Conservation (phyloP, 92 coral and sea anemone genomes). For the Galaxea fascicularis region DNA sequence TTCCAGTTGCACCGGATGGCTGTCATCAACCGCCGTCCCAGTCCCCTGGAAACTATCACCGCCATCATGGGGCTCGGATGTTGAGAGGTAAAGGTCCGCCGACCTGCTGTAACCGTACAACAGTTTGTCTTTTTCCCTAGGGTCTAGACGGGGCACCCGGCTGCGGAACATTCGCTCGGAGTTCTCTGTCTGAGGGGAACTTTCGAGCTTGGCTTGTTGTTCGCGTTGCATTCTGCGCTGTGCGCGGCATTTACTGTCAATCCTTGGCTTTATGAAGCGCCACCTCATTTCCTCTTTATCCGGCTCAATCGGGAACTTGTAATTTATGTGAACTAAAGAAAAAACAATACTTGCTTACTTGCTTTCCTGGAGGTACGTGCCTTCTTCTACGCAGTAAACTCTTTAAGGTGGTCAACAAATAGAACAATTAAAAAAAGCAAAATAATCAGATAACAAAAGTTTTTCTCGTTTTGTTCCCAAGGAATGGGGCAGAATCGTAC, state of each 20-base stretch:
- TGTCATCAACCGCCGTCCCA: conserved; percentile 15
- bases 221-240: conserved; percentile 93
- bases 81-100: not conserved
- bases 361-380: no score
- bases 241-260: conserved; percentile 98
- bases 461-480: no score
- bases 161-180: conserved; percentile 55
- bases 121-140: conserved; percentile 75
- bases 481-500: no score
- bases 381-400: no score
- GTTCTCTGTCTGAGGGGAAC: conserved; percentile 6
- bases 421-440: no score
- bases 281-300: conserved; percentile 94
- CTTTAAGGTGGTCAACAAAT: no score
- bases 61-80: conserved; percentile 3
- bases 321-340: conserved; percentile 82
- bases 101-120: conserved; percentile 70
- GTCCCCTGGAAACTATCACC: conserved; percentile 24
- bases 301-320: conserved; percentile 91
- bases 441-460: no score
- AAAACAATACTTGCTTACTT: not conserved
- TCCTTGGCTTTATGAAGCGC: conserved; percentile 93
- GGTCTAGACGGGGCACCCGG: conserved; percentile 63
- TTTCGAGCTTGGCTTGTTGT: conserved; percentile 71
- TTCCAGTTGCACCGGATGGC: conserved; percentile 21